Evolutionary conservation across 1,140 invertebrate species (phyloP).

Genomic region (Idris sp.): DNA sequence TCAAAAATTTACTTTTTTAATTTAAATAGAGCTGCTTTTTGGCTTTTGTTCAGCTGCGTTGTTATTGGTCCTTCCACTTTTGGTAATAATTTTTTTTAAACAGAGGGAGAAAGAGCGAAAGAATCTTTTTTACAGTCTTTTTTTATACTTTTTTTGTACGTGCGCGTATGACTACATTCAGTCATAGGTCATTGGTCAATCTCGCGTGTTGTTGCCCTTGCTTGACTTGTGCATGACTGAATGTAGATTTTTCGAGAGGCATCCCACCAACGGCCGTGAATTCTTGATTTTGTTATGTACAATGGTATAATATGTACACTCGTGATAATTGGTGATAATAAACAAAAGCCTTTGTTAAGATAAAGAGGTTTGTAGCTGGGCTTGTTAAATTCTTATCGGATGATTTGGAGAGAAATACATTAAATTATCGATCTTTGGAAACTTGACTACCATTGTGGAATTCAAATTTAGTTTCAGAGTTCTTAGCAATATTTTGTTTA

Average conservation of each 20-base stretch:
- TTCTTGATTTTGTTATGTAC: constrained; percentile 40
- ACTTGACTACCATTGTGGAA: too few species aligned
- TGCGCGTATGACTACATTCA: constrained; percentile 51
- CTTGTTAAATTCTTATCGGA: constrained; percentile 40
- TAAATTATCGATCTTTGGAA: constrained; percentile 18
- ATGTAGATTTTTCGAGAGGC: constrained; percentile 53
- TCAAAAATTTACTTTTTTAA: too few species aligned
- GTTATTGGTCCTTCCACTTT: constrained; percentile 11
- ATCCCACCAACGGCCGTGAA: constrained; percentile 48
- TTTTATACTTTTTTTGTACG: constrained; percentile 26
- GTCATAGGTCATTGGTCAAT: constrained; percentile 23
- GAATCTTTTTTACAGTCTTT: constrained; percentile 54
- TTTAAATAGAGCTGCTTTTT: too few species aligned
- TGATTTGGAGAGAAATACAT: constrained; percentile 4
- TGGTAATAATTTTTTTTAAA: too few species aligned
- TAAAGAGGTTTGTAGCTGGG: constrained; percentile 57
- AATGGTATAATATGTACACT: constrained; percentile 61
- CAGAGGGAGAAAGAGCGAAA: constrained; percentile 62
- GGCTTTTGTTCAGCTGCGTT: neutral
- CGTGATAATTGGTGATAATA: constrained; percentile 53
- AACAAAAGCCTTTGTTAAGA: constrained; percentile 61
- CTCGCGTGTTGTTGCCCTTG: neutral
- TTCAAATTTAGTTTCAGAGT: too few species aligned
- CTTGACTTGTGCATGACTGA: constrained; percentile 41
- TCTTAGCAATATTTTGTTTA: too few species aligned